A percentile compares a stretch with the other conserved stretches of the same genome.
phyloP scores from a whole-genome alignment of 2,797 vertebrate species.

The Rousettus madagascariensis region DNA sequence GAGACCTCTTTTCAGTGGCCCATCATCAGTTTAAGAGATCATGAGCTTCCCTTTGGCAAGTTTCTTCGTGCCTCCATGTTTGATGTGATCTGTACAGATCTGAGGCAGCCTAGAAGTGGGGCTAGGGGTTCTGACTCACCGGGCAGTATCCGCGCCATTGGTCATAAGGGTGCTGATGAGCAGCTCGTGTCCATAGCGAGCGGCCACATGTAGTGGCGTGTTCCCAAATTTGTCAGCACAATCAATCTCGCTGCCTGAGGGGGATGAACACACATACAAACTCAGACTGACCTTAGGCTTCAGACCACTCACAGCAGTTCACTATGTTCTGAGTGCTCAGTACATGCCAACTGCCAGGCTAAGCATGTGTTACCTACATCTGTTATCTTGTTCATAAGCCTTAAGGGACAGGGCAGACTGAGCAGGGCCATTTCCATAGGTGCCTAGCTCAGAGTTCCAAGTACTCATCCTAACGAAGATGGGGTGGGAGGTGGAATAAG shows the following conservation, averaged over 20 bases:
- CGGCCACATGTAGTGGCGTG: conserved; percentile 98
- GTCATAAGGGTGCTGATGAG: conserved; percentile 98
- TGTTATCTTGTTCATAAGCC: background rate
- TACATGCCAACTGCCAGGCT: background rate
- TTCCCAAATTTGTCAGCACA: conserved; percentile 97
- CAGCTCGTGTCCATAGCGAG: conserved; percentile 98
- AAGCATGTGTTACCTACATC: background rate
- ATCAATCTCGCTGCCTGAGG: conserved; percentile 96
- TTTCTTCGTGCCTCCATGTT: background rate
- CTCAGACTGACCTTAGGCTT: background rate
- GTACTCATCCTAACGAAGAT: background rate
- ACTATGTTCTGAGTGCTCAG: background rate
- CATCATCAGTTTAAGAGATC: background rate
- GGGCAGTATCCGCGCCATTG: conserved; percentile 97
- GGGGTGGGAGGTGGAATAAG: background rate
- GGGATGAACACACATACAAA: background rate
- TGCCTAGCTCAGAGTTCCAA: background rate
- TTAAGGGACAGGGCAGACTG: background rate
- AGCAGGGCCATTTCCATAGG: background rate
- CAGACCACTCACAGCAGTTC: background rate
- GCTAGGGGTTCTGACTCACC: conserved; percentile 82
- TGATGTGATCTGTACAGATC: background rate
- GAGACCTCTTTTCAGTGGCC: background rate
- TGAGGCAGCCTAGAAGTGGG: background rate
- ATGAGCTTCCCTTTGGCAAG: background rate